Conservation (phyloP, 23 tunicate genomes). For the Styela plicata region DNA sequence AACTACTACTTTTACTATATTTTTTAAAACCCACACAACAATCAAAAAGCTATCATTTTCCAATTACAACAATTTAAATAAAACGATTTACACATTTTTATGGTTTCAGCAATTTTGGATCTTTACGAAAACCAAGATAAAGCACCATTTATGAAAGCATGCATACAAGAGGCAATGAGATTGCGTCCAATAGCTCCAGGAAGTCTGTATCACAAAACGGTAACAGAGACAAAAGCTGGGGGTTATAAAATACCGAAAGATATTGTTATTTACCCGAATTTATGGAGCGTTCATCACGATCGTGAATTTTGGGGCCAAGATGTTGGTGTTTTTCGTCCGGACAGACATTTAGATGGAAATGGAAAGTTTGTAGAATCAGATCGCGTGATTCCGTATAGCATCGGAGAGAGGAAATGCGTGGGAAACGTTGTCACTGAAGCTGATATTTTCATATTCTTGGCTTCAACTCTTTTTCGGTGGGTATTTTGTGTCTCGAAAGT, state of each 20-base stretch:
- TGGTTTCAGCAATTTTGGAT: not conserved
- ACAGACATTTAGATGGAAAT: slow-evolving; percentile 58
- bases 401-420: slow-evolving; percentile 62
- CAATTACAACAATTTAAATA: too few species aligned
- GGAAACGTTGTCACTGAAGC: slow-evolving; percentile 45
- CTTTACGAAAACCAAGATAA: slow-evolving; percentile 23
- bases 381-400: slow-evolving; percentile 57
- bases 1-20: too few species aligned
- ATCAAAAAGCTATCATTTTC: too few species aligned
- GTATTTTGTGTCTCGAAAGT: too few species aligned
- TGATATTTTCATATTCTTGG: slow-evolving; percentile 40
- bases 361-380: slow-evolving; percentile 54
- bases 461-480: slow-evolving; percentile 20
- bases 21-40: too few species aligned
- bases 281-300: slow-evolving; percentile 83
- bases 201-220: slow-evolving; percentile 42
- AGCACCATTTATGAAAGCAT: slow-evolving; percentile 46
- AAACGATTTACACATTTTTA: too few species aligned
- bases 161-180: slow-evolving; percentile 54
- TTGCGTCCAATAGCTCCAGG: slow-evolving; percentile 77
- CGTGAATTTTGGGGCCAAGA: slow-evolving; percentile 60
- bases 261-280: slow-evolving; percentile 46
- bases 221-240: slow-evolving; percentile 34
- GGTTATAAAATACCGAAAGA: slow-evolving; percentile 66
- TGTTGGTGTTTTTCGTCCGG: slow-evolving; percentile 65